Evolutionary conservation across 2,888 invertebrate species (phyloP).

Genomic region (Esperia sulphurella): DNA sequence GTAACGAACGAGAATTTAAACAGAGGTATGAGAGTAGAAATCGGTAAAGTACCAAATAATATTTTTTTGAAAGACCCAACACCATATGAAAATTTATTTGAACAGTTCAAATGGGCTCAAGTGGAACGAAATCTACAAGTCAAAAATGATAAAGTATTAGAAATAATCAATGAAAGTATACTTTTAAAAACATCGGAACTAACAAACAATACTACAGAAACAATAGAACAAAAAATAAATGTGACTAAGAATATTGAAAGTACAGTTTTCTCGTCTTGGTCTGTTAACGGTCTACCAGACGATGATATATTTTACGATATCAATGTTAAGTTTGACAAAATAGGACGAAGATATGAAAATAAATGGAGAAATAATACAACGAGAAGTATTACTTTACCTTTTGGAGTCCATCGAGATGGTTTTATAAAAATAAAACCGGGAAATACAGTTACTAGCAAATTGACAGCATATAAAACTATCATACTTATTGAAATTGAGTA

Average conservation of each 20-base stretch:
- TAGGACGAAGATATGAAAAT: slow-evolving; percentile 26
- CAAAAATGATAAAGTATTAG: slow-evolving; percentile 33
- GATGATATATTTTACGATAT: slow-evolving; percentile 37
- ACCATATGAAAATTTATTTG: slow-evolving; percentile 39
- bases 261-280: slow-evolving; percentile 39
- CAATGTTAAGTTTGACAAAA: slow-evolving; percentile 32
- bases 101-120: slow-evolving; percentile 47
- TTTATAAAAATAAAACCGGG: slow-evolving; percentile 35
- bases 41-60: slow-evolving; percentile 47
- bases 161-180: slow-evolving; percentile 36
- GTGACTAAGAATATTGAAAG: slow-evolving; percentile 35
- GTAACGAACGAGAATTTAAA: slow-evolving; percentile 47
- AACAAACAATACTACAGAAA: slow-evolving; percentile 42
- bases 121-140: slow-evolving; percentile 36
- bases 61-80: slow-evolving; percentile 57
- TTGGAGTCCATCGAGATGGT: slow-evolving; percentile 32
- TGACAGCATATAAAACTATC: slow-evolving; percentile 40
- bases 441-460: slow-evolving; percentile 29
- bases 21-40: slow-evolving; percentile 38
- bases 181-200: slow-evolving; percentile 33
- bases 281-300: slow-evolving; percentile 32
- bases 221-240: slow-evolving; percentile 24
- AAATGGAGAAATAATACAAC: slow-evolving; percentile 42
- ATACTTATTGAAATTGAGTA: slow-evolving; percentile 42
- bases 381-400: slow-evolving; percentile 21